A percentile compares a stretch with the other conserved stretches of the same genome.
Conservation (phyloP, 2,113 vertebrate species). For the Neotragus pygmaeus region DNA sequence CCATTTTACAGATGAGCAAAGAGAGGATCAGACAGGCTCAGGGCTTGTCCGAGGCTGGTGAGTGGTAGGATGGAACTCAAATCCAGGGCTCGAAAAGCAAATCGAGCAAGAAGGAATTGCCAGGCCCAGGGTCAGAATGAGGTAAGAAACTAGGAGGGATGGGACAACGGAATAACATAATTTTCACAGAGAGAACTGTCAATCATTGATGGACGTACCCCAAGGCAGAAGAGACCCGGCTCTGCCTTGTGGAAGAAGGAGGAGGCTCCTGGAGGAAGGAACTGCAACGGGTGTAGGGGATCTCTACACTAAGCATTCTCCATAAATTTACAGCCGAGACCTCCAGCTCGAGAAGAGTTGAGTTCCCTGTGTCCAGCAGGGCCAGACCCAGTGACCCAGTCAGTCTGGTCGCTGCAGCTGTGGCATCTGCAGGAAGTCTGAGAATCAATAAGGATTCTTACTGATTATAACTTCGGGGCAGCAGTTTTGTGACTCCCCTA, state of each 20-base stretch:
- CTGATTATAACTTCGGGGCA: background rate
- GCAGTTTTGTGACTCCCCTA: background rate
- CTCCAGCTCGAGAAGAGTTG: fast-evolving
- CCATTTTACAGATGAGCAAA: background rate
- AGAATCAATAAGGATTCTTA: background rate
- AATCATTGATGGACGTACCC: background rate
- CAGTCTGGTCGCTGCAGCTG: fast-evolving
- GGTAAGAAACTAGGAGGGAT: background rate
- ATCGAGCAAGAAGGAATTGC: too few relatives aligned
- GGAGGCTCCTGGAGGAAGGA: background rate
- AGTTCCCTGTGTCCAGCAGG: background rate
- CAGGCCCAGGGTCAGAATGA: background rate
- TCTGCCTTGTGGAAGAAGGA: background rate
- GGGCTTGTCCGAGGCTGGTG: background rate
- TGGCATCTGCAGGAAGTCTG: background rate
- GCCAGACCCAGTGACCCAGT: fast-evolving
- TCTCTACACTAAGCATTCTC: background rate
- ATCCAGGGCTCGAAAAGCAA: background rate
- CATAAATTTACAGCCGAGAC: background rate
- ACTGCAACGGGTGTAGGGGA: fast-evolving
- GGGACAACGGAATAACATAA: background rate
- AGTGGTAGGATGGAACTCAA: background rate
- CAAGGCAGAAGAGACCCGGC: background rate
- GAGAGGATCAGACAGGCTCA: background rate
- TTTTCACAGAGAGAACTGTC: background rate